These are phyloP conservation scores for Cossypha heuglini DNA, from an alignment of 2,797 vertebrate species.

Conservation along the genomic window DNA sequence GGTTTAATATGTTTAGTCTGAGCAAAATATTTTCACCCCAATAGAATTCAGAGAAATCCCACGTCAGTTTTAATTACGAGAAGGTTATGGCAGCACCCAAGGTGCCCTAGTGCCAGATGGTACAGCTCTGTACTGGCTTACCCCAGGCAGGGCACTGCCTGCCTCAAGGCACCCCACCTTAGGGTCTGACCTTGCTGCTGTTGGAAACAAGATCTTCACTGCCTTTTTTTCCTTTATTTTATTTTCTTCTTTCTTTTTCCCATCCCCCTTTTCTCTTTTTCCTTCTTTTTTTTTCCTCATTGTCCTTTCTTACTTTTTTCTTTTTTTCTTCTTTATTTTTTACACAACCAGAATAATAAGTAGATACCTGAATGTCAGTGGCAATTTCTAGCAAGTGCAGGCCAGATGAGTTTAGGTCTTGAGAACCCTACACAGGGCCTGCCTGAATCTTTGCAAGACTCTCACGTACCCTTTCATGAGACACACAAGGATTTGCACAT, in stretches of 20 bases:
- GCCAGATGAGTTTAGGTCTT: neutral
- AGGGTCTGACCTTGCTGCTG: neutral
- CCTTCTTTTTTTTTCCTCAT: accelerated
- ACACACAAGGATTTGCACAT: accelerated
- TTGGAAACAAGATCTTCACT: neutral
- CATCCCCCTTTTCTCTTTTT: neutral
- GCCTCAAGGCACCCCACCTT: accelerated
- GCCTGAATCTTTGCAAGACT: neutral
- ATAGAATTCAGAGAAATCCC: neutral
- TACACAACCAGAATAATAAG: neutral
- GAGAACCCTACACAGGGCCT: neutral
- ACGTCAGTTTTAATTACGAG: neutral
- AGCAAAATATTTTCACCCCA: slow-evolving; percentile 14
- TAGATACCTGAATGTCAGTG: neutral
- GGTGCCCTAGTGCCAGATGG: neutral
- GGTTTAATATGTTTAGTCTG: slow-evolving; percentile 61
- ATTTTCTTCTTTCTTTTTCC: neutral
- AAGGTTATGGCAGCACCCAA: neutral
- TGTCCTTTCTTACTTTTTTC: neutral
- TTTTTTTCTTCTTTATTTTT: neutral
- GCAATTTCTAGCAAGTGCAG: neutral
- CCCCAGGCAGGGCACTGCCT: neutral
- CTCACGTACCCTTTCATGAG: neutral
- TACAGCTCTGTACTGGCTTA: neutral
- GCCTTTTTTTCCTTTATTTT: neutral